Base-by-base conservation (phyloP, 2,797 vertebrate species). In the Pelodytes ibericus region DNA sequence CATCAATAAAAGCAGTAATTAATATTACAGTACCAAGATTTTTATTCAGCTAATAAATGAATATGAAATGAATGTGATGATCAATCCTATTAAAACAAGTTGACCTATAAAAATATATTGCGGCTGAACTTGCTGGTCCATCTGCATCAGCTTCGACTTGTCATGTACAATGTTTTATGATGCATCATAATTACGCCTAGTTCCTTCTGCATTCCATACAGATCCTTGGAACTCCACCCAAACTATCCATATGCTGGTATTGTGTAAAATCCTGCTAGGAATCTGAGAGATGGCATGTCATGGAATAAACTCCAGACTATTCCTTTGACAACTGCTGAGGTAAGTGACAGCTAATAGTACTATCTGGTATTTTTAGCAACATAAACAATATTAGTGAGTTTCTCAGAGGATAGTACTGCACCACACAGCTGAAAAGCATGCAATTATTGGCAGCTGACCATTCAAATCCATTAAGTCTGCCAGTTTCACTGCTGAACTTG, bases 111-210 rank as follows among this genome's bases (percentile, higher is more conserved):
- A 27, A 58, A 58, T 26, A 26, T 58, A 58, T 58, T 25, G 16
- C 27, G 39, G 30, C 36, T 25, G 9, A 58, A 59, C 49, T 11
- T 49, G 53, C 20, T 25, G 30, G 49, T 30, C 16, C 51, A 27
- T 22, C 58, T 53, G 13, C 29, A 56, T 62, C 44, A 59, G 33
- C 44, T 62, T 27, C 60, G 58, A 29, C 44, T 22, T 69, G 57
- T 29, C 65, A 62, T 26, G 29, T 58, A 56, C 26, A 27, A 30
- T 9, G 56, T 24, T 36, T 62, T 10, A 29, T 41, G 57, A 25
- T 62, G 65, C 41, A 70, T 69, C 29, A 57, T 7, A 22, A 66
- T 77, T 31, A 59, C 65, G 49, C 68, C 44, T 25, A 58, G 59
- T 64, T 41, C 31, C 41, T 18, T 27, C 58, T 69, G 25, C 68